These are phyloP conservation scores for Catharus bicknelli DNA, from an alignment of 2,113 vertebrate genomes.

Conservation along the genomic window DNA sequence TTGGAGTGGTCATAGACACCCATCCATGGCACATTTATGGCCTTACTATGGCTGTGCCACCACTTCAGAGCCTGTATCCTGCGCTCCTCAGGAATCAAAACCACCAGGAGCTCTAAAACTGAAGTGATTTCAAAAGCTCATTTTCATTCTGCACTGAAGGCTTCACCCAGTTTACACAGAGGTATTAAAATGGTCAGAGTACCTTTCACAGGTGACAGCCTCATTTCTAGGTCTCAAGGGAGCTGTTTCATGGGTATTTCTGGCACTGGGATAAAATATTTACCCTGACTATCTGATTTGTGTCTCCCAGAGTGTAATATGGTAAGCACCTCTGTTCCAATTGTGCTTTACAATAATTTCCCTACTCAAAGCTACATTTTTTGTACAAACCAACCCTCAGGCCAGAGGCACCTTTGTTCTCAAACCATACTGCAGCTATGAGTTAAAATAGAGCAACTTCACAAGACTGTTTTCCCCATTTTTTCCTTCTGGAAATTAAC, in stretches of 20 bases:
- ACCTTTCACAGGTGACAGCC: background rate
- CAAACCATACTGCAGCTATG: background rate
- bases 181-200: background rate
- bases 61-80: accelerated
- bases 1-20: background rate
- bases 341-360: background rate
- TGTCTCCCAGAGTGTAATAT: background rate
- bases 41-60: background rate
- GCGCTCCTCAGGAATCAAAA: background rate
- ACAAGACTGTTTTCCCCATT: accelerated
- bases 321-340: background rate
- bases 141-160: background rate
- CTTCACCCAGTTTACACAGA: background rate
- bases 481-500: background rate
- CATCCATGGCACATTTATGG: background rate
- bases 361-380: background rate
- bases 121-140: background rate
- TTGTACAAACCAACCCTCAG: background rate
- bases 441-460: background rate
- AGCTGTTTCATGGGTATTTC: background rate
- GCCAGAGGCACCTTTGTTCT: too few species aligned
- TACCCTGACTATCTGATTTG: background rate
- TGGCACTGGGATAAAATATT: background rate
- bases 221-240: background rate
- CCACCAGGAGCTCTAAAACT: background rate